Base-by-base conservation (phyloP, 2,113 vertebrate species). In the Mugil cephalus region DNA sequence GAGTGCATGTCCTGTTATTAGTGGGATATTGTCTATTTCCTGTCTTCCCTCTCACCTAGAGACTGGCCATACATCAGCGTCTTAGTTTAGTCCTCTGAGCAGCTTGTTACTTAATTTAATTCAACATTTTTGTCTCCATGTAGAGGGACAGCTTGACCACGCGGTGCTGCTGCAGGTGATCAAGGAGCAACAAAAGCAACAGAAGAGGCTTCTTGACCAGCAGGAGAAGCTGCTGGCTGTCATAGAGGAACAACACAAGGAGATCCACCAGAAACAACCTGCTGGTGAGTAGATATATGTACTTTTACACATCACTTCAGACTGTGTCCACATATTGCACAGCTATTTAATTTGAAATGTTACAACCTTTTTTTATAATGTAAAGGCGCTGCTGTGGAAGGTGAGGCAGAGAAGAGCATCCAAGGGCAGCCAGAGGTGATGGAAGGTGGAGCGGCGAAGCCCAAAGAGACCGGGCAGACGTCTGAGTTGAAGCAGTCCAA, bases 161-260 rank as follows among this genome's bases (percentile, higher is more conserved):
- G 96, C 94, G 0, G 38, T 97, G 66, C 93, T 99, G 43, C 93
- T 99, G 85, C 95, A 98, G 88, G 96, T 99, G 70, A 98, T 99
- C 83, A 95, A 98, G 56, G 95, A 98, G 76, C 98, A 99, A 92
- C 98, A 99, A 77, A 94, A 94, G 58, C 97, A 99, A 88, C 97
- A 99, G 30, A 98, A 99, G 92, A 95, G 97, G 59, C 93, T 99
- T 4, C 92, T 99, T 4, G 97, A 99, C 85, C 98, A 99, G 89
- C 98, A 99, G 90, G 98, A 96, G 48, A 98, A 98, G 74, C 93
- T 99, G 8, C 88, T 99, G 56, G 96, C 95, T 0, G 97, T 99
- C 11, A 98, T 99, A 0, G 93, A 98, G 61, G 97, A 99, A 79
- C 98, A 99, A 78, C 98, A 99, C 93, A 98, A 98, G 90, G 98